phyloP scores from a whole-genome alignment of 1,140 invertebrate species.

The Antheraea mylitta region DNA sequence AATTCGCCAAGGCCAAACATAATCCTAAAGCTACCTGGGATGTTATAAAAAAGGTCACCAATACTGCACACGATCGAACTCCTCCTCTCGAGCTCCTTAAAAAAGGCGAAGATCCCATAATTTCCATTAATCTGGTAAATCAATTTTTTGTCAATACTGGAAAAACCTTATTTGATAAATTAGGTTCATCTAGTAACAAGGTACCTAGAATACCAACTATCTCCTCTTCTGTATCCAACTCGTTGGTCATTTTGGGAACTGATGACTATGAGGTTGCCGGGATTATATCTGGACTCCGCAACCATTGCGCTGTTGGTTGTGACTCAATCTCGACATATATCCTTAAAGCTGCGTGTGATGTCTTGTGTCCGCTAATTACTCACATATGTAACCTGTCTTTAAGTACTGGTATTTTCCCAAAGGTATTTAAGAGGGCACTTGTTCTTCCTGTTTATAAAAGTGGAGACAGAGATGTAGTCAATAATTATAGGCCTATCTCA shows the following conservation, averaged over 20 bases:
- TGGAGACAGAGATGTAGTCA: no score
- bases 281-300: not conserved
- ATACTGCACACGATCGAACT: not conserved
- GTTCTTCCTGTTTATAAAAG: no score
- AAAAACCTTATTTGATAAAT: not conserved
- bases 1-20: not conserved
- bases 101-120: not conserved
- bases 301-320: not conserved
- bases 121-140: not conserved
- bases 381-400: no score
- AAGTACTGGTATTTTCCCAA: no score
- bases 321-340: not conserved
- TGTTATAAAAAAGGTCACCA: not conserved
- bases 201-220: no score
- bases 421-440: no score
- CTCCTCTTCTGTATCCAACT: not conserved
- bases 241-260: not conserved
- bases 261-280: not conserved
- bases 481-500: no score
- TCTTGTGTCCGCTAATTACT: no score
- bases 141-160: not conserved
- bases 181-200: not conserved
- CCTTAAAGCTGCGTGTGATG: not conserved
- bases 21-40: constrained; percentile 4
- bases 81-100: not conserved